Evolutionary conservation across 2,113 vertebrate genomes (phyloP), one percentile per base, ranked within the genome.

Genomic region (Catharus fuscescens): DNA sequence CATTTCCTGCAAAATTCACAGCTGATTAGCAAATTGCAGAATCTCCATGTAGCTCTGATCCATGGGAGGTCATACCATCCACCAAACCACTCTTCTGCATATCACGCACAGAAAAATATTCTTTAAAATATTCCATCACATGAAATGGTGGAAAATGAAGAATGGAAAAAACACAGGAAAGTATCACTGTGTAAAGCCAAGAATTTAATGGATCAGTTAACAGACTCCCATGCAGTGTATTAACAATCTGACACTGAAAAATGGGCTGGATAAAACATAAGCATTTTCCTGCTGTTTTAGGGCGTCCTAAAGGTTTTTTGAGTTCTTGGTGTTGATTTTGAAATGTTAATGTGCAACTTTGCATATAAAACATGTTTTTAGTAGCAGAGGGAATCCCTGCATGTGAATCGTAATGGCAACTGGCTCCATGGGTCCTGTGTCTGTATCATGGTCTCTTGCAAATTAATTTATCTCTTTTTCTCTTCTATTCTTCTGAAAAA

Each of bases 131-230:
- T 60, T 69, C 10, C 19, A 34, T 53, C 7, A n/a, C 5, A 31
- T 34, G 12, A 67, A 93, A 82, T 14, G 1, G 31, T 45, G 10
- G 12, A 50, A 88, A 93, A 77, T 10, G 2, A 86, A 36, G 34
- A 88, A 47, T 10, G 3, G 6, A 53, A 86, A 86, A 80, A 14
- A 1, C 19, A 78, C 11, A 31, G 8, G 28, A 83, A 80, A 80
- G 3, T 7, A 4, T 60, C 2, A 1, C 16, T 5, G 0, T 32
- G 40, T 1, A 36, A 79, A 71, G 10, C 6, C 12, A 38, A 83
- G 28, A 73, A 59, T 71, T 48, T 38, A 59, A 10, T 71, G 32
- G 8, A 50, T 57, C 24, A 32, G 12, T 67, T 52, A 74, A 47
- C 6, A 79, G 36, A 29, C 8, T 70, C 12, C 3, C 13, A 54